Evolutionary conservation across 2,888 invertebrate genomes (phyloP).

Genomic region (Atrina japonica): DNA sequence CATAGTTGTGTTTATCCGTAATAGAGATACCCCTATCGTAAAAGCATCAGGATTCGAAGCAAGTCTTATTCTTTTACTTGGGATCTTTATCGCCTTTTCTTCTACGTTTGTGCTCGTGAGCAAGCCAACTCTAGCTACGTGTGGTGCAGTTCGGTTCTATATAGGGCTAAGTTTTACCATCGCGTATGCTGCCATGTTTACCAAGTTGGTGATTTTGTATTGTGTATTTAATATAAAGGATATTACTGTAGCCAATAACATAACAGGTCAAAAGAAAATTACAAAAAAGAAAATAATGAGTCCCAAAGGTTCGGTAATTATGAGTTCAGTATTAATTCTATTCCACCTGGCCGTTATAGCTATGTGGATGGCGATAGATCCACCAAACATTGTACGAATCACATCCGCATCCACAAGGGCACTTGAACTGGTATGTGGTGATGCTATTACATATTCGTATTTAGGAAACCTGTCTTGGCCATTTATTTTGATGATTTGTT

Average conservation of each 20-base stretch:
- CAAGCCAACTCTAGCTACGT: slow-evolving; percentile 81
- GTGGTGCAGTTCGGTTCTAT: slow-evolving; percentile 82
- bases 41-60: slow-evolving; percentile 84
- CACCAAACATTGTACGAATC: slow-evolving; percentile 80
- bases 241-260: not conserved
- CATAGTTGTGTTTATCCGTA: slow-evolving; percentile 82
- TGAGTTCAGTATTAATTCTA: slow-evolving; percentile 82
- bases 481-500: slow-evolving; percentile 82
- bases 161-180: slow-evolving; percentile 83
- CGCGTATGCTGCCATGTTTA: slow-evolving; percentile 83
- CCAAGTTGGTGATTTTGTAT: slow-evolving; percentile 84
- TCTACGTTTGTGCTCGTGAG: slow-evolving; percentile 83
- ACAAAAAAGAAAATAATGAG: slow-evolving; percentile 81
- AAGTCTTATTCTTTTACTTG: slow-evolving; percentile 82
- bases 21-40: slow-evolving; percentile 83
- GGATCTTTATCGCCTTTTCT: slow-evolving; percentile 82
- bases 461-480: slow-evolving; percentile 83
- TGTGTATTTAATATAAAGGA: slow-evolving; percentile 82
- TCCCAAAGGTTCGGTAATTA: slow-evolving; percentile 82
- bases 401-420: slow-evolving; percentile 74
- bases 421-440: slow-evolving; percentile 77
- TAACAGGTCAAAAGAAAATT: slow-evolving; percentile 60
- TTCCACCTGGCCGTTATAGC: slow-evolving; percentile 82
- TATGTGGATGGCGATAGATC: slow-evolving; percentile 82
- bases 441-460: slow-evolving; percentile 82